phyloP scores from a whole-genome alignment of 2,888 invertebrate genomes.

The Dryadula phaetusa region DNA sequence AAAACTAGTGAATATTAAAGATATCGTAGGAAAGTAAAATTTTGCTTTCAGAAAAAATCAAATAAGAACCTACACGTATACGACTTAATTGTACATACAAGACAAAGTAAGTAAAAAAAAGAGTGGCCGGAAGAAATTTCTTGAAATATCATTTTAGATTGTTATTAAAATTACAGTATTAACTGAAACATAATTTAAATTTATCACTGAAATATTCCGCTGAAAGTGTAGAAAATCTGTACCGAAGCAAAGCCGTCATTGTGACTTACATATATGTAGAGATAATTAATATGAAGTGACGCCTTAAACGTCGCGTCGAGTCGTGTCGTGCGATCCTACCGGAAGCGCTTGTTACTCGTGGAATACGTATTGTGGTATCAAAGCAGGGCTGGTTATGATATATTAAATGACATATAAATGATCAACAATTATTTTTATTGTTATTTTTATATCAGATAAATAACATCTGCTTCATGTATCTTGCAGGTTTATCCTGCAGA shows the following conservation, averaged over 20 bases:
- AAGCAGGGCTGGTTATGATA: slow-evolving; percentile 33
- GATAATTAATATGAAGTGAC: slow-evolving; percentile 44
- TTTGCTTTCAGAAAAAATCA: too few relatives aligned
- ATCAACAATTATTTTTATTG: background rate
- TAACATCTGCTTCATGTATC: too few relatives aligned
- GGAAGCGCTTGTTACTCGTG: slow-evolving; percentile 51
- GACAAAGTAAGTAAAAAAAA: too few relatives aligned
- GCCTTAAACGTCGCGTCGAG: slow-evolving; percentile 16
- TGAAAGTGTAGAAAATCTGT: background rate
- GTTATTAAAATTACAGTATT: too few relatives aligned
- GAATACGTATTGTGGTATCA: slow-evolving; percentile 66
- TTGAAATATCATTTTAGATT: too few relatives aligned
- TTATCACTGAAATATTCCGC: background rate
- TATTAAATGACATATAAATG: background rate
- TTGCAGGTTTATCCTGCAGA: too few relatives aligned
- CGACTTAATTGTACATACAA: too few relatives aligned
- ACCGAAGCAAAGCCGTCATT: slow-evolving; percentile 25
- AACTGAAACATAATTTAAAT: background rate
- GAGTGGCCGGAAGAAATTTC: too few relatives aligned
- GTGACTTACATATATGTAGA: background rate
- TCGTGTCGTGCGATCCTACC: slow-evolving; percentile 48
- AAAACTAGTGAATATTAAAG: background rate
- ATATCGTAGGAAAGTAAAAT: background rate
- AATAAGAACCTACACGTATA: too few relatives aligned
- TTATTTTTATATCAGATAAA: background rate